Evolutionary conservation across 2,113 vertebrate species (phyloP).

Genomic region (Cryptoleucopteryx plumbea): DNA sequence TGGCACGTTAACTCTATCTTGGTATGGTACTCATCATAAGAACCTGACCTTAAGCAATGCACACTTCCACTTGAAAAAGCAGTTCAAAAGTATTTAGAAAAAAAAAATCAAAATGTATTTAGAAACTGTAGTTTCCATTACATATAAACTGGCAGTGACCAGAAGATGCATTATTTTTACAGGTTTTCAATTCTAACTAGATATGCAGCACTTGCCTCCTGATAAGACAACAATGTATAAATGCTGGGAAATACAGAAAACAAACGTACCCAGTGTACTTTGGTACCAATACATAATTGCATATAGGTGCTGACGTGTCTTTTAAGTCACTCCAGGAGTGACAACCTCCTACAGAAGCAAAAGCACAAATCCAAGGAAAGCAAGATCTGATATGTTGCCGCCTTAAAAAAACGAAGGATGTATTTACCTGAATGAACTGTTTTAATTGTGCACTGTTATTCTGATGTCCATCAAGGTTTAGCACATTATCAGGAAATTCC

Average conservation of each 20-base stretch:
- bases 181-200: background rate
- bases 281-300: background rate
- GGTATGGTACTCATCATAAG: background rate
- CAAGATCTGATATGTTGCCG: background rate
- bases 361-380: background rate
- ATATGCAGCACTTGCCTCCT: background rate
- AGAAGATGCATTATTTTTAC: background rate
- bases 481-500: conserved; percentile 91
- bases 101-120: background rate
- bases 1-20: background rate
- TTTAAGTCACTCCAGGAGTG: background rate
- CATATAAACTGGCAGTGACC: background rate
- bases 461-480: conserved; percentile 88
- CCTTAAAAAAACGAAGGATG: background rate
- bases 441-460: conserved; percentile 85
- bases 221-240: background rate
- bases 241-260: background rate
- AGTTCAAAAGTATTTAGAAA: background rate
- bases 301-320: background rate
- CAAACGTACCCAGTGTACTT: background rate
- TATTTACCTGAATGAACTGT: conserved; percentile 88
- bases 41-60: background rate
- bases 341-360: background rate
- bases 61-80: background rate
- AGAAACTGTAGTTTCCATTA: background rate